Conservation (phyloP, 2,797 vertebrate genomes). For the Aplochiton taeniatus region DNA sequence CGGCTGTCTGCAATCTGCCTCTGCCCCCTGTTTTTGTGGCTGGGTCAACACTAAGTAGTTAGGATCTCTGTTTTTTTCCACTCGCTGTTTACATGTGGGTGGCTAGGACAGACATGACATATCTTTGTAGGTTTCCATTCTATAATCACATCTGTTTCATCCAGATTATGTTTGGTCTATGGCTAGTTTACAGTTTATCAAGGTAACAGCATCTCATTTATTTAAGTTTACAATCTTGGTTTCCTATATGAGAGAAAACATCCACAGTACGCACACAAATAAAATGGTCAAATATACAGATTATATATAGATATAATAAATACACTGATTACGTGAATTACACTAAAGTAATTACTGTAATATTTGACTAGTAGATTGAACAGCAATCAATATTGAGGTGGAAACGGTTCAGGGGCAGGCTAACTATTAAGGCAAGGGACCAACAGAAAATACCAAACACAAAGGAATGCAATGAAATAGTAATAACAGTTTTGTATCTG, state of each 20-base stretch:
- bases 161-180: constrained; percentile 23
- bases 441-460: no score
- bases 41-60: constrained; percentile 14
- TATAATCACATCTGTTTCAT: constrained; percentile 17
- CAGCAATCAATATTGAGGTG: no score
- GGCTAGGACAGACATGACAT: constrained; percentile 26
- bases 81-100: constrained; percentile 40
- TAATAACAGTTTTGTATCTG: no score
- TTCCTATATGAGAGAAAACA: background rate
- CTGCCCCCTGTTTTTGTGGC: constrained; percentile 20
- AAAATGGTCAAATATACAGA: no score
- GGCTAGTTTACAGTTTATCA: constrained; percentile 11
- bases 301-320: no score
- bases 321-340: no score
- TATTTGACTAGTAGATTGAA: no score
- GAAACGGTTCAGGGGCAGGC: no score
- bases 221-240: constrained; percentile 13
- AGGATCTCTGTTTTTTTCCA: constrained; percentile 22
- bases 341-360: no score
- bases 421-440: no score
- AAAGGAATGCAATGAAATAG: no score
- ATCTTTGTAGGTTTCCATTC: constrained; percentile 39
- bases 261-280: background rate
- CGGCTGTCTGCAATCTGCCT: constrained; percentile 14
- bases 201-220: constrained; percentile 2